phyloP scores from a whole-genome alignment of 2,797 vertebrate genomes.

The Acanthurus lineatus region DNA sequence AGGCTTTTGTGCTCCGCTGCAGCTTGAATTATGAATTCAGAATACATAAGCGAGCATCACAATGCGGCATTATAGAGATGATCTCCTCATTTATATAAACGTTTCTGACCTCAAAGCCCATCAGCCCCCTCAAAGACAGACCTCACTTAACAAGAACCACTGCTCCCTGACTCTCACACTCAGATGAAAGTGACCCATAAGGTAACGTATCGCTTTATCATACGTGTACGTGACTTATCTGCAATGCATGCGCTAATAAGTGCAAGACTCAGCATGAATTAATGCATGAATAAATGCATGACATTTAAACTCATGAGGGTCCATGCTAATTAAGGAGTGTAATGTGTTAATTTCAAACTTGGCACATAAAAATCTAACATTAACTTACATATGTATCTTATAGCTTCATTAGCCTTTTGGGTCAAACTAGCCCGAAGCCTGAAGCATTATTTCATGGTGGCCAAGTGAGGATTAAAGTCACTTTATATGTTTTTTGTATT shows the following conservation, averaged over 20 bases:
- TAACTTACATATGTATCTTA: constrained; percentile 40
- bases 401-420: constrained; percentile 46
- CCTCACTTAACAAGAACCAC: constrained; percentile 8
- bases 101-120: constrained; percentile 32
- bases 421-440: constrained; percentile 32
- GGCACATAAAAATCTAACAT: constrained; percentile 43
- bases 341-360: constrained; percentile 49
- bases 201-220: constrained; percentile 29
- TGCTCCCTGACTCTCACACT: constrained; percentile 28
- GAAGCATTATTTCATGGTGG: not conserved
- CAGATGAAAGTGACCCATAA: constrained; percentile 37
- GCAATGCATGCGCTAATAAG: constrained; percentile 54
- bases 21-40: constrained; percentile 60
- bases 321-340: constrained; percentile 48
- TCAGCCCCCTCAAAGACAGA: constrained; percentile 18
- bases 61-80: constrained; percentile 22
- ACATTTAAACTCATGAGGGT: constrained; percentile 47
- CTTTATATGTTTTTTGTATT: constrained; percentile 1
- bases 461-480: constrained; percentile 9
- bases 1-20: constrained; percentile 43
- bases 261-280: constrained; percentile 62
- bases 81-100: constrained; percentile 39
- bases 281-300: constrained; percentile 74
- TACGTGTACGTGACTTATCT: constrained; percentile 45
- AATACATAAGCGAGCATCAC: constrained; percentile 51